These are phyloP conservation scores for Thymallus thymallus DNA, from an alignment of 2,113 vertebrate genomes.

Conservation along the genomic window DNA sequence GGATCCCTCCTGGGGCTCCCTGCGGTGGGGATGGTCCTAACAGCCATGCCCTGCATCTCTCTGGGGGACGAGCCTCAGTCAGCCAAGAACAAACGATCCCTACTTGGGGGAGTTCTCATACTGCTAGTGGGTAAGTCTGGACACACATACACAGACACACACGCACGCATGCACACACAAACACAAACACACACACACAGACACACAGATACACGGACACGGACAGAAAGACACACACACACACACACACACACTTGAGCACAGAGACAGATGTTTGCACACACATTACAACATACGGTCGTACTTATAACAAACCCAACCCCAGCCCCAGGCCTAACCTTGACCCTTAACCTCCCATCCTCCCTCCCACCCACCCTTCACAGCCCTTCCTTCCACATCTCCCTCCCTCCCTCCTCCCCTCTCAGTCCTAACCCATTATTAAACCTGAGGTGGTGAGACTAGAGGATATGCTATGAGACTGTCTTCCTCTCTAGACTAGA, in stretches of 20 bases:
- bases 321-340: not conserved
- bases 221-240: not conserved
- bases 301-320: no score
- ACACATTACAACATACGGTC: no score
- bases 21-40: conserved; percentile 82
- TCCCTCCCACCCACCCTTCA: not conserved
- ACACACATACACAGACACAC: not conserved
- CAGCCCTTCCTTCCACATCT: not conserved
- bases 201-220: conserved; percentile 17
- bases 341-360: not conserved
- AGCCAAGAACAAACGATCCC: conserved; percentile 85
- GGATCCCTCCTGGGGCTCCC: conserved; percentile 91
- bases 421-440: no score
- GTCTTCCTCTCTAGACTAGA: no score
- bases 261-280: conserved; percentile 1
- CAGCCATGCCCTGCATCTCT: conserved; percentile 90
- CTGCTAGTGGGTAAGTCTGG: conserved; percentile 83
- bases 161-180: not conserved
- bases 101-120: conserved; percentile 86
- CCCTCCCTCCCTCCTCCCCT: not conserved
- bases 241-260: not conserved
- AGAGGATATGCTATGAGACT: no score
- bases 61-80: conserved; percentile 84
- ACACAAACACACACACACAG: not conserved
- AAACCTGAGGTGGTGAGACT: not conserved